Base-by-base conservation (phyloP, 2,888 invertebrate species). In the Ditula angustiorana region DNA sequence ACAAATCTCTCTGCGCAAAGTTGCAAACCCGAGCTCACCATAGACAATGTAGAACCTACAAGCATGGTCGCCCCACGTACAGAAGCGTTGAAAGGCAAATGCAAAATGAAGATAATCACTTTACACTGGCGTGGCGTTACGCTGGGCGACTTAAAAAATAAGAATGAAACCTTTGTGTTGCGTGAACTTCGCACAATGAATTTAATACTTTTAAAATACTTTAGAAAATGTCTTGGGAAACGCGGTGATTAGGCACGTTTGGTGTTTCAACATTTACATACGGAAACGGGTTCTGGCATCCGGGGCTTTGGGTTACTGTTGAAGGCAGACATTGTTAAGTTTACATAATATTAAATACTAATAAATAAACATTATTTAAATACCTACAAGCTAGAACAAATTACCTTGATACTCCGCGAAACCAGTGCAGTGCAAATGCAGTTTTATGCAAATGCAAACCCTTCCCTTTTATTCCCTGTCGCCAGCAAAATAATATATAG, bases 221-320 rank as follows among this genome's bases (percentile, higher is more conserved):
- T 59, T 64, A 68, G 69, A 69, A 71, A 58, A 57, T 62, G 56
- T 49, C 67, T 72, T 71, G 70, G 66, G 71, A 69, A 68, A 66
- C 67, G 59, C 59, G 57, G 49, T 65, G 66, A 65, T 71, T 68
- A 67, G 63, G 65, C 69, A 60, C 66, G 67, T 67, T 70, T 69
- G 33, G 19, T 35, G 47, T 49, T 64, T 44, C 58, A 62, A 67
- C 61, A 67, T 70, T 69, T 67, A 71, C 71, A 73, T 71, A 64
- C 46, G 64, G 52, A 23, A 47, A 41, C 23, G 52, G 28, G 30
- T 30, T 26, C 16, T 30, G 19, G 30, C 53, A 35, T 13, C 21
- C 19, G 23, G 8, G 5, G 7, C 35, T 30, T n/a, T 33, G 11
- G 4, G 4, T 23, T n/a, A n/a, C n/a, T n/a, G n/a, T n/a, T n/a